Conservation (phyloP, 64 coral and sea anemone species). For the Orbicella faveolata region DNA sequence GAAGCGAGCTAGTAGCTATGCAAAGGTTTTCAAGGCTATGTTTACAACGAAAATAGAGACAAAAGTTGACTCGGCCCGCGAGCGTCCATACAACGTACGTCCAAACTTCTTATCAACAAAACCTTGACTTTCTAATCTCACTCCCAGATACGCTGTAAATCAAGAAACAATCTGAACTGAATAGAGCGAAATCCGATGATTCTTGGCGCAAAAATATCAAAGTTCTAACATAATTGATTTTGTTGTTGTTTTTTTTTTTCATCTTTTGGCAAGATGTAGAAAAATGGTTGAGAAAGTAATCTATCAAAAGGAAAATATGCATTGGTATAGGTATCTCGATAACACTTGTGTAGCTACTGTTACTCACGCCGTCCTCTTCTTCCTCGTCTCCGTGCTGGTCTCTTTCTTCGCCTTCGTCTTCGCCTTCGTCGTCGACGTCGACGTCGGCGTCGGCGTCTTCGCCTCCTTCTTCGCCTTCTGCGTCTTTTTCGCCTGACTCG, state of each 20-base stretch:
- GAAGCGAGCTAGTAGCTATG: no score
- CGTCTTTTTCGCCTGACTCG: slow-evolving; percentile 2
- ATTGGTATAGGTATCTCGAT: neutral
- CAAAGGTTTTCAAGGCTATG: no score
- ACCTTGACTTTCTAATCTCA: neutral
- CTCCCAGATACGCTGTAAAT: neutral
- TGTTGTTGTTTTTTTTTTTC: no score
- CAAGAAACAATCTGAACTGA: neutral
- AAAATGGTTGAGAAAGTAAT: no score
- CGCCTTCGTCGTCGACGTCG: neutral
- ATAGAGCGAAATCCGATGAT: no score
- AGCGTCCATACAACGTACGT: neutral
- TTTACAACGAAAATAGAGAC: no score
- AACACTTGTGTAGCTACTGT: neutral
- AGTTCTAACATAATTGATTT: no score
- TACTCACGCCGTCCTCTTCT: neutral
- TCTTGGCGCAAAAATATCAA: no score
- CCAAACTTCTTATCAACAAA: neutral
- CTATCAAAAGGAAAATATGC: neutral
- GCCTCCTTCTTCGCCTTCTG: slow-evolving; percentile 3
- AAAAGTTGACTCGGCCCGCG: neutral
- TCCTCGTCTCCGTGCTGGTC: neutral
- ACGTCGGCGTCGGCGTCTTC: neutral
- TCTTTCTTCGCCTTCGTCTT: neutral
- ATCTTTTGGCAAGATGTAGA: no score